Evolutionary conservation across 1,140 invertebrate genomes (phyloP).

Genomic region (Aphaenogaster rudis): DNA sequence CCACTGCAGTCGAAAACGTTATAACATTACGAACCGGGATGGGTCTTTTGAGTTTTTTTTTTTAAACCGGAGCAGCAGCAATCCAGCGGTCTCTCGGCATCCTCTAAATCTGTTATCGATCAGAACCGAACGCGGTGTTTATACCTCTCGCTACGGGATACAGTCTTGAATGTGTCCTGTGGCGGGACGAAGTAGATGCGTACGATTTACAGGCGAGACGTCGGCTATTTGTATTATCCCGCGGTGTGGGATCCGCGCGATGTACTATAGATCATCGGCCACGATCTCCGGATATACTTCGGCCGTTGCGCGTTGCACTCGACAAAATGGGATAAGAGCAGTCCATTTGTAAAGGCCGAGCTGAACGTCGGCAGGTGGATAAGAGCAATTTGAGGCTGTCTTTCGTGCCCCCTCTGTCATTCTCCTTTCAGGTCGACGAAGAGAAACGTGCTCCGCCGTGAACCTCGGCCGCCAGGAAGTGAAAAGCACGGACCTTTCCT

Average conservation of each 20-base stretch:
- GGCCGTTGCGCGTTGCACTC: conserved; percentile 59
- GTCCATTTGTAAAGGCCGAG: conserved; percentile 66
- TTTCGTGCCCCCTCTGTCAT: conserved; percentile 60
- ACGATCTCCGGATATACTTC: conserved; percentile 51
- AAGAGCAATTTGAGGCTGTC: conserved; percentile 64
- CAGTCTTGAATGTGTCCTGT: background rate
- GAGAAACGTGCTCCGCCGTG: conserved; percentile 57
- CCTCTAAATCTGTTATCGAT: background rate
- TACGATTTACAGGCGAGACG: conserved; percentile 42
- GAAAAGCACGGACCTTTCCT: conserved; percentile 45
- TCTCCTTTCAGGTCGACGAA: conserved; percentile 54
- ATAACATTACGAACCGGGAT: background rate
- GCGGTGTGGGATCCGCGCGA: conserved; percentile 31
- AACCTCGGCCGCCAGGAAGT: conserved; percentile 51
- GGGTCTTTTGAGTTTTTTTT: background rate
- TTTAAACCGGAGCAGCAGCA: background rate
- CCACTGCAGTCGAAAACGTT: background rate
- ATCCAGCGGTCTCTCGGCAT: background rate
- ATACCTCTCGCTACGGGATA: background rate
- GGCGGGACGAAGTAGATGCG: conserved; percentile 14
- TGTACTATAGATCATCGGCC: conserved; percentile 55
- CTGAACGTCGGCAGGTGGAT: conserved; percentile 64
- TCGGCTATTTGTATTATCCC: conserved; percentile 49
- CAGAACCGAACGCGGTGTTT: background rate
- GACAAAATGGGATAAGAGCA: conserved; percentile 70